These are phyloP conservation scores for Danio rerio DNA, from an alignment of 2,113 vertebrate genomes.

Conservation along the genomic window DNA sequence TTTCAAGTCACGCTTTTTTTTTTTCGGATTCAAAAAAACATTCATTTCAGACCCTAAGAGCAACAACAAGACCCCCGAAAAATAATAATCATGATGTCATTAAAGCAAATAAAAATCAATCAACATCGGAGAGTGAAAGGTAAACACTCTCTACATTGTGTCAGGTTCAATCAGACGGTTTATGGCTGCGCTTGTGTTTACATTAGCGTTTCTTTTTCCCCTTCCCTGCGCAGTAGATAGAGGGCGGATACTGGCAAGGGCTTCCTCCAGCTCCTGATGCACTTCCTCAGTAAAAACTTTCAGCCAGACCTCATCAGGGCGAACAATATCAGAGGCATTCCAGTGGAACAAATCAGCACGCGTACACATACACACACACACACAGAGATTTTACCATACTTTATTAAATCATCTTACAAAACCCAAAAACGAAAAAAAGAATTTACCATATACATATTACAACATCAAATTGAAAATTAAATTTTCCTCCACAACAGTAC, in stretches of 20 bases:
- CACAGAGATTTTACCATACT: too few species aligned
- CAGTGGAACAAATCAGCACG: conserved; percentile 41
- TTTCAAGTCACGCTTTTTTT: neutral
- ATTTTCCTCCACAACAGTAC: too few species aligned
- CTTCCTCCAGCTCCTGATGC: conserved; percentile 81
- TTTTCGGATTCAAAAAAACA: neutral
- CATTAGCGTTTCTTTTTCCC: conserved; percentile 63
- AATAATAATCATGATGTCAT: conserved; percentile 44
- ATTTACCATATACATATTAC: too few species aligned
- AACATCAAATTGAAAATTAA: too few species aligned
- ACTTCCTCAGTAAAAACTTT: conserved; percentile 80
- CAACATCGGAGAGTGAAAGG: conserved; percentile 40
- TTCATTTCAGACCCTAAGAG: neutral
- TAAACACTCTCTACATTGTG: conserved; percentile 59
- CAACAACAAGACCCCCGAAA: neutral
- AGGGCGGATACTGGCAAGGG: conserved; percentile 83
- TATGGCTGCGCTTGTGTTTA: conserved; percentile 59
- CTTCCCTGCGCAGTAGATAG: conserved; percentile 72
- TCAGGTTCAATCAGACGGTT: conserved; percentile 45
- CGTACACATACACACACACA: too few species aligned
- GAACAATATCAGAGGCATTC: conserved; percentile 65
- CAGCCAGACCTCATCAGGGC: conserved; percentile 58
- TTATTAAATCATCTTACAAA: too few species aligned
- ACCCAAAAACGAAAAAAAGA: too few species aligned
- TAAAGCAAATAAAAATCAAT: conserved; percentile 50